These are phyloP conservation scores for Galago senegalensis DNA, from an alignment of 2,797 vertebrate genomes.

Conservation along the genomic window DNA sequence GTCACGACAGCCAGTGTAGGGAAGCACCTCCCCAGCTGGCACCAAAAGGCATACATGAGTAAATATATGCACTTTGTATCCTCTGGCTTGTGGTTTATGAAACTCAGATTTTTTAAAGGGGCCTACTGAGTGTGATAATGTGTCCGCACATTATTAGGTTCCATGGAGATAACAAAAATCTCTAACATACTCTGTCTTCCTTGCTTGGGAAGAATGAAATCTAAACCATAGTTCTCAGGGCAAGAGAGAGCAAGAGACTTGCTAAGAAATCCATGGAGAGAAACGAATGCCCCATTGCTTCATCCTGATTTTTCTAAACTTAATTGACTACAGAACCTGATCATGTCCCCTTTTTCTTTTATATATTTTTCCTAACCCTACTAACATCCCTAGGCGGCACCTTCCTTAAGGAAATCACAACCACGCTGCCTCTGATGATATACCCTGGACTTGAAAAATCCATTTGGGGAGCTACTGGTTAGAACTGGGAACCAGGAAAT, in stretches of 20 bases:
- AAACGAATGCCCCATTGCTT: neutral
- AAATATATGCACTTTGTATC: neutral
- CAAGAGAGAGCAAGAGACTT: neutral
- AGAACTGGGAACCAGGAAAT: neutral
- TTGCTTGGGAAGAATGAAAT: neutral
- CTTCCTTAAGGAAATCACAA: neutral
- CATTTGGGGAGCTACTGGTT: neutral
- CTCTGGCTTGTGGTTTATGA: neutral
- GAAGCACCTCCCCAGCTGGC: neutral
- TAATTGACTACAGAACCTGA: neutral
- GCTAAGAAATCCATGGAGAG: neutral
- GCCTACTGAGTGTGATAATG: neutral
- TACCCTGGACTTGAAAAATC: neutral
- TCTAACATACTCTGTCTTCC: neutral
- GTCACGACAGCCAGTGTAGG: neutral
- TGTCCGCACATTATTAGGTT: neutral
- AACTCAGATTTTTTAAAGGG: neutral
- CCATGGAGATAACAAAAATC: neutral
- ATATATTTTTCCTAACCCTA: neutral
- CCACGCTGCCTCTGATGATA: neutral
- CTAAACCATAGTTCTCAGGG: neutral
- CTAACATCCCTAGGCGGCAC: neutral
- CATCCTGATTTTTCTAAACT: neutral
- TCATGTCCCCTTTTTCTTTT: neutral
- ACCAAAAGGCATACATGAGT: constrained; percentile 18